Evolutionary conservation across 2,113 vertebrate species (phyloP).

Genomic region (Plecotus auritus): DNA sequence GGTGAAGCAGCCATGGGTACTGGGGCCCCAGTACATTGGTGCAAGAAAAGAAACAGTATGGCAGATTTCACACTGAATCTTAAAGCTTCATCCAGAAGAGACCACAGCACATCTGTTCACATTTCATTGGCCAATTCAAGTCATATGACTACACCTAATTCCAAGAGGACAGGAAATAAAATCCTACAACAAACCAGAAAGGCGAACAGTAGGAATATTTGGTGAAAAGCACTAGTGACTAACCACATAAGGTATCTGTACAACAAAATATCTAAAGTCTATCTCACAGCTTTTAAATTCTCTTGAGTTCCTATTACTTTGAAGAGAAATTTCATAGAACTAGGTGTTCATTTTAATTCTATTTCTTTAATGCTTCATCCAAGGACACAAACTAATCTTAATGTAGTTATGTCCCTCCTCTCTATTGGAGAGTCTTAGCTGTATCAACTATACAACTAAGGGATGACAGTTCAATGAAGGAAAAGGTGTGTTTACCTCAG

Average conservation of each 20-base stretch:
- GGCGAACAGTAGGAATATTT: neutral
- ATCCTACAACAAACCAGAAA: neutral
- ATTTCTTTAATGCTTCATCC: neutral
- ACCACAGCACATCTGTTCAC: neutral
- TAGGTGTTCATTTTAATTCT: conserved; percentile 27
- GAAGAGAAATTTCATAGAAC: conserved; percentile 32
- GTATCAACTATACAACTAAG: conserved; percentile 56
- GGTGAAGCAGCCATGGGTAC: too few species aligned
- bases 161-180: neutral
- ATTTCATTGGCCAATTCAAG: neutral
- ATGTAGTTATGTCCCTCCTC: conserved; percentile 24
- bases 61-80: neutral
- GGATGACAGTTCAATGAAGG: conserved; percentile 75
- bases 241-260: neutral
- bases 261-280: neutral
- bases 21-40: accelerated
- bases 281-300: neutral
- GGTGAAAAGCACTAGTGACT: neutral
- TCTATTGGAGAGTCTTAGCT: conserved; percentile 58
- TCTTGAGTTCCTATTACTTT: neutral
- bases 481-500: conserved; percentile 80
- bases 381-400: conserved; percentile 19
- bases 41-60: neutral
- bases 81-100: neutral
- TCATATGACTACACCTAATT: neutral